Conservation (phyloP, 2,888 invertebrate species). For the Dinocampus coccinellae region DNA sequence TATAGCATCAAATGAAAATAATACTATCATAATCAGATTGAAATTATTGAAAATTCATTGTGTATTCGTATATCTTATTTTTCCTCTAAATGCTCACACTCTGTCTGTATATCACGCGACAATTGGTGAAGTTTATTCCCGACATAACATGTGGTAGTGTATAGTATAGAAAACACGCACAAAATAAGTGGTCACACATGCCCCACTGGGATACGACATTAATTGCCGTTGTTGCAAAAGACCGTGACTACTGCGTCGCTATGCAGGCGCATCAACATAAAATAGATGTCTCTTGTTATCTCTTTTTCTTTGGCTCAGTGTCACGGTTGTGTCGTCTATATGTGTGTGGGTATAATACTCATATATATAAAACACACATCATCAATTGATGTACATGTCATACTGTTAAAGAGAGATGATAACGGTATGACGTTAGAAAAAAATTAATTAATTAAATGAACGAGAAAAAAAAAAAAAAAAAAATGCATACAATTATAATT, state of each 20-base stretch:
- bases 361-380: too few relatives aligned
- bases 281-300: not conserved
- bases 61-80: too few relatives aligned
- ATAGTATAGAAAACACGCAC: not conserved
- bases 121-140: not conserved
- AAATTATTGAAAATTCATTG: too few relatives aligned
- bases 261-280: not conserved
- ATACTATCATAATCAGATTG: not conserved
- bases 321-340: not conserved
- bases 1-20: too few relatives aligned
- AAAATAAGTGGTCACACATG: not conserved
- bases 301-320: not conserved
- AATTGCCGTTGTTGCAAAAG: conserved; percentile 19
- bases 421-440: not conserved
- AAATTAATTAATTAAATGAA: too few relatives aligned
- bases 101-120: not conserved
- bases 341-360: not conserved
- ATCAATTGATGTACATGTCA: too few relatives aligned
- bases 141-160: conserved; percentile 3
- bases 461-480: too few relatives aligned
- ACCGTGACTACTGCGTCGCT: not conserved
- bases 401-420: not conserved
- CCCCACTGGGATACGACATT: not conserved
- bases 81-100: too few relatives aligned
- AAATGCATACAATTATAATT: too few relatives aligned